These are phyloP conservation scores for Oreotrochilus melanogaster DNA, from an alignment of 2,113 vertebrate genomes.

Conservation along the genomic window DNA sequence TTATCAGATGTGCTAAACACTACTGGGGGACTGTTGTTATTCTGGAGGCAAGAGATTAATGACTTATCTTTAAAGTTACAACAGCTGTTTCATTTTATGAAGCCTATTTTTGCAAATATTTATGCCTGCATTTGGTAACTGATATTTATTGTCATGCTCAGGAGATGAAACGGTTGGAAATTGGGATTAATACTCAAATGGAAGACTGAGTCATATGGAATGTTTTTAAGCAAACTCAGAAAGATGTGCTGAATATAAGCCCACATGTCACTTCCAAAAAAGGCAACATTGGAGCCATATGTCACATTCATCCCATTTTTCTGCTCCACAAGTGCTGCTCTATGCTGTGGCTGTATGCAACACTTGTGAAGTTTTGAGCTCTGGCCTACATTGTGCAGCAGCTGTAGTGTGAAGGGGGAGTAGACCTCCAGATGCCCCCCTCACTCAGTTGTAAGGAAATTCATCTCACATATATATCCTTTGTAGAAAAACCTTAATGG, in stretches of 20 bases:
- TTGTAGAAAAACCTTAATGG: not conserved
- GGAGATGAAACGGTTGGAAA: not conserved
- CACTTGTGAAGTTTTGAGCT: not conserved
- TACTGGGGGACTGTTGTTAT: not conserved
- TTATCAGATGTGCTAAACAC: conserved; percentile 23
- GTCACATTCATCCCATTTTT: not conserved
- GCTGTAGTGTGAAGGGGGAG: not conserved
- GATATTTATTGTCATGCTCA: not conserved
- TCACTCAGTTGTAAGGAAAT: not conserved
- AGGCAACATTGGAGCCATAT: not conserved
- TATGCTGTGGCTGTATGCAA: not conserved
- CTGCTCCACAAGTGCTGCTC: not conserved
- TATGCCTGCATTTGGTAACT: not conserved
- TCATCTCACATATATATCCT: not conserved
- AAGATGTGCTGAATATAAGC: not conserved
- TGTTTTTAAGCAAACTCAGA: not conserved
- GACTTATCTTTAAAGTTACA: conserved; percentile 4
- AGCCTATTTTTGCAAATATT: conserved; percentile 10
- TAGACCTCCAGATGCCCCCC: not conserved
- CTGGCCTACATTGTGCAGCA: not conserved
- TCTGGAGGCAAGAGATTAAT: conserved; percentile 3
- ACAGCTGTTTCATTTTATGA: conserved; percentile 32
- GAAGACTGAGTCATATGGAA: conserved; percentile 2
- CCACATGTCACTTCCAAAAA: not conserved
- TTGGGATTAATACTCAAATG: not conserved